Conservation (phyloP, 2,113 vertebrate genomes). For the Archocentrus centrarchus region DNA sequence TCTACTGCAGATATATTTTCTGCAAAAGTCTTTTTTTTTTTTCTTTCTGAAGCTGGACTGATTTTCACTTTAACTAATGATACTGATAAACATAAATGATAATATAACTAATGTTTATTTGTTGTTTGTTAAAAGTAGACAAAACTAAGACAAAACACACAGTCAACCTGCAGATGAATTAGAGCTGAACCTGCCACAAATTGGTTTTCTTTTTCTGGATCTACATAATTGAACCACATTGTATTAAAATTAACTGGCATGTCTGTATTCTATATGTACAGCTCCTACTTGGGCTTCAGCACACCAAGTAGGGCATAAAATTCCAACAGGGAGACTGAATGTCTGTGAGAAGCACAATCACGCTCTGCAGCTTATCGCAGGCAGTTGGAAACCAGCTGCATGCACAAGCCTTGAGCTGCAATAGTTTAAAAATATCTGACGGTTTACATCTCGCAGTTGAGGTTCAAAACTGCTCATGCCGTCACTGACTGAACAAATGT, state of each 20-base stretch:
- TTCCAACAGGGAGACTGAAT: constrained; percentile 21
- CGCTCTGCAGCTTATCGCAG: constrained; percentile 41
- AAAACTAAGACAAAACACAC: background rate
- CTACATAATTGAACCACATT: constrained; percentile 1
- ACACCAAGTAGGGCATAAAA: constrained; percentile 37
- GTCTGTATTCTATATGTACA: constrained; percentile 18
- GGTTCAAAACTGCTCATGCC: constrained; percentile 33
- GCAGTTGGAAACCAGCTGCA: constrained; percentile 37
- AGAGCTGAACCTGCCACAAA: constrained; percentile 20
- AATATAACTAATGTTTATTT: background rate
- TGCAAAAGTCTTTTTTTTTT: background rate
- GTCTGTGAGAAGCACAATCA: constrained; percentile 41
- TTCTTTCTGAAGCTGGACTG: background rate
- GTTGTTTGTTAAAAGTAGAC: background rate
- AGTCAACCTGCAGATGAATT: constrained; percentile 26
- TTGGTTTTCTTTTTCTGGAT: constrained; percentile 25
- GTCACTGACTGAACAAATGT: constrained; percentile 26
- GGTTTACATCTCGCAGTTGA: constrained; percentile 44
- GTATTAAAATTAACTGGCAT: constrained; percentile 7
- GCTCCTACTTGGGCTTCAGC: background rate
- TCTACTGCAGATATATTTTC: background rate
- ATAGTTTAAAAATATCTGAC: constrained; percentile 34
- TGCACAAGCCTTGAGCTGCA: constrained; percentile 24
- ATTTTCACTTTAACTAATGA: background rate
- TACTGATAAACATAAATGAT: background rate